Base-by-base conservation (phyloP, 1,140 invertebrate genomes). In the Rhizoglyphus robini region DNA sequence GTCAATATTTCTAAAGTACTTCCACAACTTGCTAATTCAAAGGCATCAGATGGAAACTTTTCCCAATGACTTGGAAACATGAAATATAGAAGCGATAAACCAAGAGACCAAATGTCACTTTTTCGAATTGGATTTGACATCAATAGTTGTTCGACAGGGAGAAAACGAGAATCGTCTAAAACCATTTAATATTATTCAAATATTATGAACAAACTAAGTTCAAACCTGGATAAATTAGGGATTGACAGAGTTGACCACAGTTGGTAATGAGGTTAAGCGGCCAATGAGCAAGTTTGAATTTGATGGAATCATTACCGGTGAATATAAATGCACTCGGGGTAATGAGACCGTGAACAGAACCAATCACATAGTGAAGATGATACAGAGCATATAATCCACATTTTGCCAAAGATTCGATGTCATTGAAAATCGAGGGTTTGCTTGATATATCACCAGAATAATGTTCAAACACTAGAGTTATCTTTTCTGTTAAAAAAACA, bases 81-180 rank as follows among this genome's bases (percentile, higher is more conserved):
- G 15, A 88, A 73, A 77, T 96, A 90, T 3, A 87, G 77, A 32
- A 95, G 73, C 47, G 96, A 84, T 29, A 96, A 85, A 49, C 89
- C 93, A 63, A 95, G 76, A 2, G 89, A 86, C 93, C 93, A 97
- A 5, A 90, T 81, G 78, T 96, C 93, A 47, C 83, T 83, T 76
- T 90, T 86, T 3, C 81, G 79, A 36, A 74, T 73, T n/a, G 68
- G 65, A 49, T 61, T 58, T 20, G 54, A 31, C 31, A 41, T 29
- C 0, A 54, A n/a, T 18, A 49, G n/a, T 36, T 61, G 68, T 65
- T 69, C 68, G 20, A 51, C 41, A 13, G 68, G 2, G 5, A 69
- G 11, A 34, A 68, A 69, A 29, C 65, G 20, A 3, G 59, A 65
- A 23, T 66, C 58, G 51, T 49, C 61, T 63, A 31, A 51, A 57